phyloP scores from a whole-genome alignment of 2,113 vertebrate genomes.

The Ciconia stormi region DNA sequence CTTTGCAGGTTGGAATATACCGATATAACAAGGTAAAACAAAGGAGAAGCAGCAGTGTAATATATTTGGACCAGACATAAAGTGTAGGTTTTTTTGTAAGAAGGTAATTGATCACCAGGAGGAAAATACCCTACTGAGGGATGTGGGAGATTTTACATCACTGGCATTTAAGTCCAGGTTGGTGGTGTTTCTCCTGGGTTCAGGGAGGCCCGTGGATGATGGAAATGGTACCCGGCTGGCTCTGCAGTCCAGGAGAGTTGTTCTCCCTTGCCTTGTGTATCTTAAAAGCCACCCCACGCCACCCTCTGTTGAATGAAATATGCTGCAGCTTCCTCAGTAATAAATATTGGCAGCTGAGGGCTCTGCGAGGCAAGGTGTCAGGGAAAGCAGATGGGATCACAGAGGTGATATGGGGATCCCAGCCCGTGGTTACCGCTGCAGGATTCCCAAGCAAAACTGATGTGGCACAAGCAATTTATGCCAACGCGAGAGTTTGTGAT shows the following conservation, averaged over 20 bases:
- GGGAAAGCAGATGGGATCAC: not conserved
- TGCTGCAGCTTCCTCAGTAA: not conserved
- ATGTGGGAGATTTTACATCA: not conserved
- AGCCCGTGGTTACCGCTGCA: not conserved
- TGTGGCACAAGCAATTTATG: not conserved
- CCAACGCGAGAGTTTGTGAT: not conserved
- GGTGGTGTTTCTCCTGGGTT: not conserved
- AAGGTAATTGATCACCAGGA: not conserved
- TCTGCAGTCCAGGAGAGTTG: not conserved
- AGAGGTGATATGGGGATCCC: not conserved
- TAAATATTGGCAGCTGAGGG: not conserved
- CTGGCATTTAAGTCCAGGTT: not conserved
- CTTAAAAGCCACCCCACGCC: not conserved
- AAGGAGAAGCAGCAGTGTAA: not conserved
- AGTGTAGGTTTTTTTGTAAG: not conserved
- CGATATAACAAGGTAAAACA: not conserved
- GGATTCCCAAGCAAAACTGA: not conserved
- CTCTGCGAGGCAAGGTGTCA: not conserved
- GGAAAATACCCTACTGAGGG: not conserved
- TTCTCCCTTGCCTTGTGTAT: not conserved
- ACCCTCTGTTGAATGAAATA: not conserved
- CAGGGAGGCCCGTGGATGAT: not conserved
- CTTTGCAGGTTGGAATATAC: not conserved
- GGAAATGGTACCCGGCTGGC: not conserved
- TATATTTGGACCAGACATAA: not conserved